Evolutionary conservation across 1,140 invertebrate genomes (phyloP).

Genomic region (Aethina tumida): DNA sequence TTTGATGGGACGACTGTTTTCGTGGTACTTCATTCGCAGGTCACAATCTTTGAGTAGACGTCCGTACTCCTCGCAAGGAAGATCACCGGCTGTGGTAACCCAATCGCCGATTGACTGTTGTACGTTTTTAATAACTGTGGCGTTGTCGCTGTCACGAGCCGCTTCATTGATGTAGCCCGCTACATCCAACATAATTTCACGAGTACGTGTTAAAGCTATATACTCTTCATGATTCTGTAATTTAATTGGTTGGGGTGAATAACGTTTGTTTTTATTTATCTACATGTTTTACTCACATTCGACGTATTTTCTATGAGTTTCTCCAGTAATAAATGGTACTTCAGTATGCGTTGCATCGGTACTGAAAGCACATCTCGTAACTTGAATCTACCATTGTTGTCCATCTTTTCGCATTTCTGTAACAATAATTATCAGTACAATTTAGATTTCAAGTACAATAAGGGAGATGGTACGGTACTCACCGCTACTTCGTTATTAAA

Average conservation of each 20-base stretch:
- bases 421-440: conserved; percentile 26
- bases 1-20: conserved; percentile 76
- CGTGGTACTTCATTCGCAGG: conserved; percentile 82
- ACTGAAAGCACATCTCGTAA: conserved; percentile 89
- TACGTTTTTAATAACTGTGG: conserved; percentile 84
- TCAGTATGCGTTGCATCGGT: conserved; percentile 95
- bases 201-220: conserved; percentile 71
- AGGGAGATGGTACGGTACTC: conserved; percentile 6
- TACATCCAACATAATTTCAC: conserved; percentile 94
- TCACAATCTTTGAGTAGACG: conserved; percentile 86
- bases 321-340: conserved; percentile 89
- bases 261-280: neutral
- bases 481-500: conserved; percentile 32
- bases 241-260: conserved; percentile 2
- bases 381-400: conserved; percentile 92
- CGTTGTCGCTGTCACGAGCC: conserved; percentile 90
- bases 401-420: conserved; percentile 83
- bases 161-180: conserved; percentile 97
- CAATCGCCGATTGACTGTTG: conserved; percentile 72
- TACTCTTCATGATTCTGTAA: conserved; percentile 69
- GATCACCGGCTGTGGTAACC: conserved; percentile 45
- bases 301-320: conserved; percentile 89
- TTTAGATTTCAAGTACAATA: neutral
- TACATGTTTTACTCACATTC: conserved; percentile 45
- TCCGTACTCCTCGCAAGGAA: conserved; percentile 81